phyloP scores from a whole-genome alignment of 2,113 vertebrate genomes.

The Cyanocitta stelleri region DNA sequence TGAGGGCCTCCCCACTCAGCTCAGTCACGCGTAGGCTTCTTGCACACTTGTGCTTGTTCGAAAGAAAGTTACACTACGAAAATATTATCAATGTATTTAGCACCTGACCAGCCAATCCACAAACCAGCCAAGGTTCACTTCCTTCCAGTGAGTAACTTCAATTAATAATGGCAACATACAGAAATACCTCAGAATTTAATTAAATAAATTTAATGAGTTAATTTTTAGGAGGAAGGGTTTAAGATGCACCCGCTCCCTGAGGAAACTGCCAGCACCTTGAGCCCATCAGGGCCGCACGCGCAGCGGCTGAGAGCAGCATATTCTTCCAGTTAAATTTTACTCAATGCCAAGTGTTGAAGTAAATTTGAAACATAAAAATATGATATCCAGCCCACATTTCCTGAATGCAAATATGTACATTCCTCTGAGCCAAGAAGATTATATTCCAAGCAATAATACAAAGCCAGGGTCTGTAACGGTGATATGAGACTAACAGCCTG shows the following conservation, averaged over 20 bases:
- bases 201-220: background rate
- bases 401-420: conserved; percentile 64
- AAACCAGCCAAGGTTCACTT: background rate
- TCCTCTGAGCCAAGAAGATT: conserved; percentile 53
- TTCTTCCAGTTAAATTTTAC: conserved; percentile 23
- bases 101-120: background rate
- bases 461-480: conserved; percentile 54
- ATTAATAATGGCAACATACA: background rate
- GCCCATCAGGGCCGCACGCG: background rate
- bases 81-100: background rate
- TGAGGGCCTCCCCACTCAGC: background rate
- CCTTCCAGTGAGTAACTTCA: rapidly evolving
- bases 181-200: background rate
- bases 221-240: background rate
- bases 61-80: background rate
- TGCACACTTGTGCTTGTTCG: background rate
- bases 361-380: conserved; percentile 51
- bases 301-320: background rate
- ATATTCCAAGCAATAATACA: conserved; percentile 52
- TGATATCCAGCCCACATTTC: conserved; percentile 44
- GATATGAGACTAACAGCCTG: conserved; percentile 44
- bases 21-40: rapidly evolving
- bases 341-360: conserved; percentile 19
- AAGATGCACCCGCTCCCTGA: rapidly evolving
- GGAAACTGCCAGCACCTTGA: background rate